Evolutionary conservation across 2,888 invertebrate species (phyloP).

Genomic region (Napeogenes sylphis): DNA sequence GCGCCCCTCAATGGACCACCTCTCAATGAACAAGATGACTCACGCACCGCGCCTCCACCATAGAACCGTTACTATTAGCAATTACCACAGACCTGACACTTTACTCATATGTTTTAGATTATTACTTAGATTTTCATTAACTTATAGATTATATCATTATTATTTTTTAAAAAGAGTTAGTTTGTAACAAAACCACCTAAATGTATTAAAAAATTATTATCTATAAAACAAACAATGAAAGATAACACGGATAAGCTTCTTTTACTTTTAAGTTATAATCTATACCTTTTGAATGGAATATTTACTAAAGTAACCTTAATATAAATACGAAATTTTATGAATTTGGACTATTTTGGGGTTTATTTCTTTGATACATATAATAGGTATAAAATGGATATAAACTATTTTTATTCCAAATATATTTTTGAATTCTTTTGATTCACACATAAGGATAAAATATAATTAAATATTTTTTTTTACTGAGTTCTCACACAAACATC

Average conservation of each 20-base stretch:
- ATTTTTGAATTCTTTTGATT: no score
- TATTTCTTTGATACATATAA: no score
- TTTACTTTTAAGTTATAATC: no score
- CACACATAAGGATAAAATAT: no score
- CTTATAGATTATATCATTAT: not conserved
- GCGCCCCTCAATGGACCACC: constrained; percentile 71
- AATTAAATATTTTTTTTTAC: no score
- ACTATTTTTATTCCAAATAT: no score
- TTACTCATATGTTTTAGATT: constrained; percentile 54
- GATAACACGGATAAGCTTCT: not conserved
- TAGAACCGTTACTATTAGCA: constrained; percentile 60
- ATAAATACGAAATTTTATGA: no score
- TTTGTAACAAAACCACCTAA: constrained; percentile 36
- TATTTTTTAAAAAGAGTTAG: no score
- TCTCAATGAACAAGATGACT: constrained; percentile 64
- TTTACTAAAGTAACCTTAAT: constrained; percentile 6
- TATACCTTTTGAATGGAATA: no score
- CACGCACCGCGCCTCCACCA: constrained; percentile 72
- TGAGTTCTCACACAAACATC: constrained; percentile 19
- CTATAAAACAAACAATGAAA: constrained; percentile 15
- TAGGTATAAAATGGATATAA: no score
- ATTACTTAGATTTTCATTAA: constrained; percentile 18
- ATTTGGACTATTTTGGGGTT: no score
- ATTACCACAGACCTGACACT: constrained; percentile 55
- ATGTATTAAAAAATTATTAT: constrained; percentile 29